phyloP scores from a whole-genome alignment of 2,888 invertebrate species.

The Halictus ligatus region DNA sequence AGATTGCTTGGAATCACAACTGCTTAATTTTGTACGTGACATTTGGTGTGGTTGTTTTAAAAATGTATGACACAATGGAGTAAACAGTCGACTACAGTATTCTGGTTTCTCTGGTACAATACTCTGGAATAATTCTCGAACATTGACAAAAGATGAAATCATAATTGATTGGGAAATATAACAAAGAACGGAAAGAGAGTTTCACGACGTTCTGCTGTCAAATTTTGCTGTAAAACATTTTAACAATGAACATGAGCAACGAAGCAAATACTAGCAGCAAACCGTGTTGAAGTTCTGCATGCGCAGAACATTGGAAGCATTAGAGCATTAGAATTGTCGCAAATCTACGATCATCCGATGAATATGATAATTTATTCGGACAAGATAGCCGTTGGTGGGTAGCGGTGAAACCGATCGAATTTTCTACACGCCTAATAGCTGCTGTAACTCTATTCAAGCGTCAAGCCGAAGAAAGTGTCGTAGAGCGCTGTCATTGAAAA shows the following conservation, averaged over 20 bases:
- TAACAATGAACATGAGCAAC: not conserved
- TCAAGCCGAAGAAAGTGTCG: not conserved
- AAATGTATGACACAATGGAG: too few relatives aligned
- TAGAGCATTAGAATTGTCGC: not conserved
- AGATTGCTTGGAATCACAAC: too few relatives aligned
- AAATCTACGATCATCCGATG: not conserved
- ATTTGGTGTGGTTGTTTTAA: too few relatives aligned
- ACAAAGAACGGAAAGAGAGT: too few relatives aligned
- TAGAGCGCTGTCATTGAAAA: not conserved
- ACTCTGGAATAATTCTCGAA: too few relatives aligned
- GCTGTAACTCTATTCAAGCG: not conserved
- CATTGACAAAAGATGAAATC: too few relatives aligned
- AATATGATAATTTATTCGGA: not conserved
- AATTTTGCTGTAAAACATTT: not conserved
- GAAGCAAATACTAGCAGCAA: not conserved
- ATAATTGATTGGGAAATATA: too few relatives aligned
- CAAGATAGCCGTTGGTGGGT: not conserved
- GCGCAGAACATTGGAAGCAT: too few relatives aligned
- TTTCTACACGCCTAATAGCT: not conserved
- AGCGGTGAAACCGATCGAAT: not conserved
- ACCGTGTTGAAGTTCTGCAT: not conserved
- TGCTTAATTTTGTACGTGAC: too few relatives aligned
- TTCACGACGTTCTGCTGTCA: not conserved
- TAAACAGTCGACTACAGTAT: too few relatives aligned
- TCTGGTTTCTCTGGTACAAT: too few relatives aligned